A percentile compares a stretch with the other conserved stretches of the same genome.
These are phyloP conservation scores for Campoletis sonorensis DNA, from an alignment of 1,140 invertebrate species.

Conservation along the genomic window DNA sequence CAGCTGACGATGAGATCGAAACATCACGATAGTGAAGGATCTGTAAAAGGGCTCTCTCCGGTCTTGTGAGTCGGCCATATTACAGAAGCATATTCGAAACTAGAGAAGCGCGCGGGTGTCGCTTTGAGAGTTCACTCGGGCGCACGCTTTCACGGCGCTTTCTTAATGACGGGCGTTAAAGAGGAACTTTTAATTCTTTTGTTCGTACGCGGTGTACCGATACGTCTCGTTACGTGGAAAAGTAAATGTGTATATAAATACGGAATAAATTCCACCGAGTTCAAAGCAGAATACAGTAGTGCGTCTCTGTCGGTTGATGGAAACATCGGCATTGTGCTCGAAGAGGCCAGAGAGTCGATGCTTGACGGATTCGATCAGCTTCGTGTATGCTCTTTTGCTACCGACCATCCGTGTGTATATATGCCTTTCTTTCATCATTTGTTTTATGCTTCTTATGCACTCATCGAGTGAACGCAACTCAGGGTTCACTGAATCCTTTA, in stretches of 20 bases:
- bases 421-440: not conserved
- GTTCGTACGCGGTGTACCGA: slow-evolving; percentile 2
- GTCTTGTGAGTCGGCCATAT: not conserved
- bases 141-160: not conserved
- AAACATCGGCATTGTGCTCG: not conserved
- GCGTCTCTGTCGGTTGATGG: not conserved
- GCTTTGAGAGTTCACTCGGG: not conserved
- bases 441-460: not conserved
- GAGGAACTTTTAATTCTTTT: not conserved
- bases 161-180: slow-evolving; percentile 13
- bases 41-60: not conserved
- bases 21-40: not conserved
- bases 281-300: not conserved
- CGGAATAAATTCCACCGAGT: not conserved
- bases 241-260: not conserved
- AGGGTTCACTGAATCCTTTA: not conserved
- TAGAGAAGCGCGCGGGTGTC: not conserved
- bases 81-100: not conserved
- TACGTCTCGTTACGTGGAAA: not conserved
- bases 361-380: slow-evolving; percentile 10
- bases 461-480: not conserved
- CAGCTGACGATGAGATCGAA: not conserved
- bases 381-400: slow-evolving; percentile 3
- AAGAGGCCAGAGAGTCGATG: not conserved
- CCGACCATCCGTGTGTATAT: not conserved